These are phyloP conservation scores for Thelaira solivaga DNA, from an alignment of 2,888 invertebrate genomes.

Conservation along the genomic window DNA sequence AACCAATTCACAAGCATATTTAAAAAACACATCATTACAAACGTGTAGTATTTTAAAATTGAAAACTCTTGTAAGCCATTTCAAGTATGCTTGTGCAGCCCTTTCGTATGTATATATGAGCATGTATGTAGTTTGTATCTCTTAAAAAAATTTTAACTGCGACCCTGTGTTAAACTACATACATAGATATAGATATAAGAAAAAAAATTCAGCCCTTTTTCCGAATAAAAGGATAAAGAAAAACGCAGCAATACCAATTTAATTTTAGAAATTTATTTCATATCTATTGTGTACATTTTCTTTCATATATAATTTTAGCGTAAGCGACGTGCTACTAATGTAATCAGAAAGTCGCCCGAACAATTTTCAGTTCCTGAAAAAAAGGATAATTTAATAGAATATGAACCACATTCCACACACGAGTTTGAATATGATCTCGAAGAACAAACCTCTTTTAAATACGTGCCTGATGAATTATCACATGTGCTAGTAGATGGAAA, in stretches of 20 bases:
- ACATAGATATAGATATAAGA: background rate
- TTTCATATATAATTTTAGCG: constrained; percentile 26
- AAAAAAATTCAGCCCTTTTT: background rate
- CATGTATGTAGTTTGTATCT: too few relatives aligned
- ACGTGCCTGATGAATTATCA: constrained; percentile 34
- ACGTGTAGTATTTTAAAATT: too few relatives aligned
- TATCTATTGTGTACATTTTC: too few relatives aligned
- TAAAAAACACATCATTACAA: too few relatives aligned
- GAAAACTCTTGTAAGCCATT: too few relatives aligned
- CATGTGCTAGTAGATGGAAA: constrained; percentile 30
- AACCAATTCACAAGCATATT: too few relatives aligned
- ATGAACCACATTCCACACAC: constrained; percentile 16
- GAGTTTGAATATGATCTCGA: constrained; percentile 39
- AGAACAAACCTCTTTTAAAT: constrained; percentile 44
- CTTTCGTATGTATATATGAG: too few relatives aligned
- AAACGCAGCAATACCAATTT: too few relatives aligned
- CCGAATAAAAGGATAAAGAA: background rate
- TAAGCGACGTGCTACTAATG: constrained; percentile 30
- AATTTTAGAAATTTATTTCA: too few relatives aligned
- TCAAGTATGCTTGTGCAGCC: too few relatives aligned
- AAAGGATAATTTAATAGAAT: constrained; percentile 46
- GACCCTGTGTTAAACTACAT: too few relatives aligned
- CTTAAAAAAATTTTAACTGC: too few relatives aligned
- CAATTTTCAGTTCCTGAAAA: background rate
- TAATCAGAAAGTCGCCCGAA: background rate